Base-by-base conservation (phyloP, 1,140 invertebrate species). In the Aphis gossypii region DNA sequence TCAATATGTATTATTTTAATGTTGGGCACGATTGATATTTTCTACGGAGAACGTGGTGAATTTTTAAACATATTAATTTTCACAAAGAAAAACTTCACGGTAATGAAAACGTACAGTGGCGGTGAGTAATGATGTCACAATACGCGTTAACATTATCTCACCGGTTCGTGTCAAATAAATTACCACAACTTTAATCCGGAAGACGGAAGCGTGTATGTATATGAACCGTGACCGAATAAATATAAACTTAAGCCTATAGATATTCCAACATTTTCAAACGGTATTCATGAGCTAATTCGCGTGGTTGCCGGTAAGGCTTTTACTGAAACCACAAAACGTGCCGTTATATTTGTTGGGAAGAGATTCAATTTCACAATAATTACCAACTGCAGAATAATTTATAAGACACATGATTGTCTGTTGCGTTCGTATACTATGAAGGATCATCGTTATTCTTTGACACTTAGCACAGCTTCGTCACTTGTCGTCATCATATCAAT, bases 101-200 rank as follows among this genome's bases (percentile, higher is more conserved):
- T 82, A n/a, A 82, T 82, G 76, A 35, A 35, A 82, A 82, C 76
- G 76, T 82, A 82, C 76, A 35, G 14, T 5, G 18, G n/a, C 76
- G n/a, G 20, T 82, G 76, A 82, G 76, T 82, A 82, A 76, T 76
- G 68, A 76, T 35, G 68, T 76, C 20, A 76, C 68, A 82, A 82
- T n/a, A 35, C 76, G 6, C n/a, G n/a, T 82, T 35, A 82, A 82
- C 6, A 82, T 82, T 82, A 35, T 82, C 20, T n/a, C 76, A 82
- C 14, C n/a, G n/a, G 76, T 82, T 82, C 7, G 76, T 82, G 76
- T n/a, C 76, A 35, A 82, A 82, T 82, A 82, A 35, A 82, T 82
- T 35, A 6, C 76, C 35, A 35, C n/a, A 82, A 82, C 30, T 82
- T 82, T 35, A 82, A 82, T 82, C 35, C 30, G 76, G 20, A 82